These are phyloP conservation scores for Hecatera dysodea DNA, from an alignment of 2,888 invertebrate species.

Conservation along the genomic window DNA sequence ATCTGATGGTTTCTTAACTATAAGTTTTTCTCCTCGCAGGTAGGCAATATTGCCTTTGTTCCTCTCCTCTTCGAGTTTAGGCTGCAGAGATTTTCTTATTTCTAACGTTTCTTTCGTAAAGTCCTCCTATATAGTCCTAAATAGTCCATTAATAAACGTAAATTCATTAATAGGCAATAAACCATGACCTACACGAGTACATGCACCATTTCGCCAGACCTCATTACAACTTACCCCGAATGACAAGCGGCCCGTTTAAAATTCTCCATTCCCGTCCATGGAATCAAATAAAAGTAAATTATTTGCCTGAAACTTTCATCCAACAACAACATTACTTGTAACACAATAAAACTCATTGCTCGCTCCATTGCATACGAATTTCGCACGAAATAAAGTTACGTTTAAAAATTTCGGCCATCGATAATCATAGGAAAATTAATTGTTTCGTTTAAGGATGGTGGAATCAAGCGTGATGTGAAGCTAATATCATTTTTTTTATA, in stretches of 20 bases:
- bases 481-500: neutral
- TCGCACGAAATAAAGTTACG: constrained; percentile 52
- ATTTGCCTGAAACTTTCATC: constrained; percentile 31
- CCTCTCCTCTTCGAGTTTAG: no score
- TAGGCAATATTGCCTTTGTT: no score
- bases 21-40: no score
- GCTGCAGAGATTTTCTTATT: no score
- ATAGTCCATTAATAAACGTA: constrained; percentile 20
- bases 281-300: constrained; percentile 42
- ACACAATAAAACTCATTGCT: constrained; percentile 60
- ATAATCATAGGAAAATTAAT: constrained; percentile 73
- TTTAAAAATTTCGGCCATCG: constrained; percentile 63
- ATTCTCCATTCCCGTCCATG: neutral
- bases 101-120: no score
- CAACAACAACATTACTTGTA: constrained; percentile 45
- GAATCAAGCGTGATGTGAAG: constrained; percentile 28
- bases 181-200: constrained; percentile 17
- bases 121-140: no score
- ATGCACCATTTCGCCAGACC: constrained; percentile 8
- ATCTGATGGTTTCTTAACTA: no score
- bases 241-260: constrained; percentile 23
- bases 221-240: constrained; percentile 23
- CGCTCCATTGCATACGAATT: constrained; percentile 46
- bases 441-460: constrained; percentile 40
- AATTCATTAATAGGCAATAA: constrained; percentile 35